Evolutionary conservation across 1,140 invertebrate genomes (phyloP), one percentile per base, ranked within the genome.

Genomic region (Aphelinus certus): DNA sequence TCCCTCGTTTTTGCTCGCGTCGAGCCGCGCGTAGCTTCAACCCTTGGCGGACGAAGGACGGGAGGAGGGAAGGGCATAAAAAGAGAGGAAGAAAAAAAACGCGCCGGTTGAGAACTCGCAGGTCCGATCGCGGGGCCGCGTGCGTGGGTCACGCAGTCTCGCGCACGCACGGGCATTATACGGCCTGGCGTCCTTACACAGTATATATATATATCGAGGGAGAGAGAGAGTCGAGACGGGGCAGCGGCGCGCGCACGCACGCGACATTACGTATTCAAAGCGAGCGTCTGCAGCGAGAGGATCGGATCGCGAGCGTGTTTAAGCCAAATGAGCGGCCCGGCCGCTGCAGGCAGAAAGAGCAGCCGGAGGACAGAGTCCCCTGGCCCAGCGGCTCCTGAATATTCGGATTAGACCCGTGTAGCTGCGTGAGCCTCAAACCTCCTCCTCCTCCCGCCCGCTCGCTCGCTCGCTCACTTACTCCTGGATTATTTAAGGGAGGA

Each of bases 21-120:
- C 26, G 26, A 26, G 26, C 26, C 26, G 26, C 26, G 26, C 26
- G 26, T 26, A 26, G 26, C 26, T 26, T 26, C 26, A 26, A 26
- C 26, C 26, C 26, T 26, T 26, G 26, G 26, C 26, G 26, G 26
- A 26, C 26, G 26, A 26, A 26, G 26, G 26, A 26, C 26, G 26
- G 26, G 26, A 26, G 26, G 26, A 26, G 26, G 26, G 26, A 26
- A 26, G 26, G 26, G 26, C 26, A 26, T 26, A 0, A 26, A 26
- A 26, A 26, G 58, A 42, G n/a, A 78, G 79, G 76, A 77, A 75
- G 78, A 76, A 78, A 78, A 77, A 69, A 9, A 42, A 53, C 48
- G 55, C 56, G 46, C 63, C 61, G 75, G 70, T 68, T 26, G 26
- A 26, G 26, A 26, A 26, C 26, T 26, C 26, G 26, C 26, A 26